Conservation (phyloP, 1,140 invertebrate species). For the Eriosoma lanigerum region DNA sequence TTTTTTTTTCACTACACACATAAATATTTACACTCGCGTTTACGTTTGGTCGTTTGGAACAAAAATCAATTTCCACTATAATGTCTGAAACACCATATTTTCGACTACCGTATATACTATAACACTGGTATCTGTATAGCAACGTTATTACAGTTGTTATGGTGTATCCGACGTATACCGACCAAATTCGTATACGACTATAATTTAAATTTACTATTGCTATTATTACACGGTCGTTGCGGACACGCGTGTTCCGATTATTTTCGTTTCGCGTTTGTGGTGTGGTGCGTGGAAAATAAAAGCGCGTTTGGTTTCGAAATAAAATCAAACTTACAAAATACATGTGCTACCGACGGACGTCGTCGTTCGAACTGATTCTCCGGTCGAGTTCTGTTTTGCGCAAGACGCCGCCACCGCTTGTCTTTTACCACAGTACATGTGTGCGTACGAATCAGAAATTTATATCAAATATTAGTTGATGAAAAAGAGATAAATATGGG, state of each 20-base stretch:
- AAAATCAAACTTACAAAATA: neutral
- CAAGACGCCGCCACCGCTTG: neutral
- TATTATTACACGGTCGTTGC: neutral
- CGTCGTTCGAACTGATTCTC: neutral
- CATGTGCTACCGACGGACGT: neutral
- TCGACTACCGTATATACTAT: neutral
- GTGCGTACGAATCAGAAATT: too few species aligned
- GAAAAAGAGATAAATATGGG: too few species aligned
- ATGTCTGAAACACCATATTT: too few species aligned
- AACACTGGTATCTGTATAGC: neutral
- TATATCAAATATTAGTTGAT: too few species aligned
- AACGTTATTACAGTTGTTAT: neutral
- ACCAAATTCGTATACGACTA: neutral
- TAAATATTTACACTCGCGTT: neutral
- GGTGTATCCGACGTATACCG: too few species aligned
- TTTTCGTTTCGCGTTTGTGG: neutral
- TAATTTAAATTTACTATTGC: conserved; percentile 12
- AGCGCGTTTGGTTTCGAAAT: conserved; percentile 12
- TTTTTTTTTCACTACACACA: too few species aligned
- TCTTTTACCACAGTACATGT: neutral
- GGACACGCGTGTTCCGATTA: neutral
- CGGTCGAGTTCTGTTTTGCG: neutral
- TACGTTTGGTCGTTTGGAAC: neutral
- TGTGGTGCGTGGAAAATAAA: neutral
- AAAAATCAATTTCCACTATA: conserved; percentile 17